Conservation (phyloP, 2,797 vertebrate species). For the Gymnothorax javanicus region DNA sequence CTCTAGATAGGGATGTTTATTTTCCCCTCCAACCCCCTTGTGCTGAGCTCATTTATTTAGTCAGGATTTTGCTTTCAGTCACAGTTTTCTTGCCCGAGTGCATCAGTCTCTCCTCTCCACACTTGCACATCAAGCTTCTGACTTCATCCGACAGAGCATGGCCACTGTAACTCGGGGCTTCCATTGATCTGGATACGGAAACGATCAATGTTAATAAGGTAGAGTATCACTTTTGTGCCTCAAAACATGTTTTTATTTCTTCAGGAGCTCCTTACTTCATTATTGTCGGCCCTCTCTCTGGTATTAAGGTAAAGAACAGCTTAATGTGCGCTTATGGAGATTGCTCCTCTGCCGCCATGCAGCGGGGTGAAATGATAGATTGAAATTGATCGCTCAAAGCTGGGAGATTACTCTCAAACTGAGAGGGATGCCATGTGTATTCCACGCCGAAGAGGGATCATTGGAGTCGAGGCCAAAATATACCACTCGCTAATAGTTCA, state of each 20-base stretch:
- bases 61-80: background rate
- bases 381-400: conserved; percentile 42
- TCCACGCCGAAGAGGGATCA: background rate
- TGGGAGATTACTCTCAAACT: conserved; percentile 32
- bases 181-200: conserved; percentile 31
- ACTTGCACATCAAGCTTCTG: background rate
- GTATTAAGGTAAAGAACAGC: conserved; percentile 22
- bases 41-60: background rate
- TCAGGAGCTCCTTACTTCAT: conserved; percentile 24
- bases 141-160: background rate
- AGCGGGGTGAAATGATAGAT: conserved; percentile 38
- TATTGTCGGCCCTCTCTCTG: conserved; percentile 2
- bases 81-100: conserved; percentile 8
- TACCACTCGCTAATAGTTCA: conserved; percentile 24
- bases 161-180: conserved; percentile 9
- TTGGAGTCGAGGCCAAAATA: conserved; percentile 7
- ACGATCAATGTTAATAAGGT: conserved; percentile 27
- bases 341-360: conserved; percentile 22
- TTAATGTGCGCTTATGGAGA: conserved; percentile 32
- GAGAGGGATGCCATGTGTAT: conserved; percentile 6
- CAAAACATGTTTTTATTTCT: conserved; percentile 28
- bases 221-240: conserved; percentile 27
- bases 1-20: background rate
- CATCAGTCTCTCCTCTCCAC: background rate
- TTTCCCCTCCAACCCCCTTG: background rate